Percentiles rank a stretch among this genome's conserved stretches.
These are phyloP conservation scores for Brachyhypopomus occidentalis DNA, from an alignment of 2,113 vertebrate species.

Conservation along the genomic window DNA sequence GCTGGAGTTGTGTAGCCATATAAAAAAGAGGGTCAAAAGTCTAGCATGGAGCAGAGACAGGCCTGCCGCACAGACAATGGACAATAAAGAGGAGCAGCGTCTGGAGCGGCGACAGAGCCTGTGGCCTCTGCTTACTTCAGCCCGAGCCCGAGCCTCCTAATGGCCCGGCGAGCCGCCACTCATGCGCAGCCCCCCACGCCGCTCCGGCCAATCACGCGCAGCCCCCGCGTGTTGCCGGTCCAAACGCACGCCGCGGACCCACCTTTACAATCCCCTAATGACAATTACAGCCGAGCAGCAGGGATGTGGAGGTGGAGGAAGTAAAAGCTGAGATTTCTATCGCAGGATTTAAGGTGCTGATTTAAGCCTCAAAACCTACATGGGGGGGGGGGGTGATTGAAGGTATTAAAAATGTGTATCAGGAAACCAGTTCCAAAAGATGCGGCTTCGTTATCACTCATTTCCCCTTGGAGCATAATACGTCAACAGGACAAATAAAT, in stretches of 20 bases:
- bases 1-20: conserved; percentile 74
- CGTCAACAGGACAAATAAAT: too few species aligned
- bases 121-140: conserved; percentile 69
- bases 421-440: conserved; percentile 12
- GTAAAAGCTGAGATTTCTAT: not conserved
- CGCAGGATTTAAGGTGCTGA: not conserved
- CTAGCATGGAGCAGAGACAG: conserved; percentile 65
- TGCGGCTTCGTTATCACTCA: conserved; percentile 36
- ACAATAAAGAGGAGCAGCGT: conserved; percentile 74
- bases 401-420: not conserved
- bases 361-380: not conserved
- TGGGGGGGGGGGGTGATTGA: not conserved
- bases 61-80: conserved; percentile 73
- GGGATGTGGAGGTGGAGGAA: not conserved
- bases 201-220: not conserved
- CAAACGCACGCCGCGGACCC: not conserved
- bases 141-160: conserved; percentile 61
- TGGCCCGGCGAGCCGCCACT: conserved; percentile 40
- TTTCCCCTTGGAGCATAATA: conserved; percentile 36
- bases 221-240: too few species aligned
- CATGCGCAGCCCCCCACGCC: not conserved
- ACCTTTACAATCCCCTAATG: conserved; percentile 11
- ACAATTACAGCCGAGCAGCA: not conserved
- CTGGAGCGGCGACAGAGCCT: conserved; percentile 60
- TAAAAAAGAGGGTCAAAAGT: conserved; percentile 77